phyloP scores from a whole-genome alignment of 2,113 vertebrate genomes.

The Girardinichthys multiradiatus region DNA sequence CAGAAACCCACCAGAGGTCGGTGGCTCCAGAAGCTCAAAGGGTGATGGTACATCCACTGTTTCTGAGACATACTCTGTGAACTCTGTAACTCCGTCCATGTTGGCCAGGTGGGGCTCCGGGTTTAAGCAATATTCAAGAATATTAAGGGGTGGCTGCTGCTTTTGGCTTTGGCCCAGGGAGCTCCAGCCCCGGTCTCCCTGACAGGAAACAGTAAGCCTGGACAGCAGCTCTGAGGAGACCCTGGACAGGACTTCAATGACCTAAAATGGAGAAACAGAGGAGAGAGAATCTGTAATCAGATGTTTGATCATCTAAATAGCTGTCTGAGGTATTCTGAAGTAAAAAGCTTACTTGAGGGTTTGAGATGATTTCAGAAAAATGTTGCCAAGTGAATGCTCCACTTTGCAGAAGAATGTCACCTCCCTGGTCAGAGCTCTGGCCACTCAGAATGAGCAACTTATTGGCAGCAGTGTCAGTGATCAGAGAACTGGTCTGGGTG shows the following conservation, averaged over 20 bases:
- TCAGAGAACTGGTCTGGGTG: constrained; percentile 84
- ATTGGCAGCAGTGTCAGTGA: constrained; percentile 86
- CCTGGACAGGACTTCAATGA: constrained; percentile 85
- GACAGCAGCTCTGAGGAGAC: constrained; percentile 79
- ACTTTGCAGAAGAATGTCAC: constrained; percentile 87
- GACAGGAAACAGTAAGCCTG: constrained; percentile 89
- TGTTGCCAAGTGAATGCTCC: constrained; percentile 88
- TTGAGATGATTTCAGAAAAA: constrained; percentile 86
- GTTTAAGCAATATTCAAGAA: constrained; percentile 87
- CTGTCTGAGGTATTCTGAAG: neutral
- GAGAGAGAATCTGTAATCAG: neutral
- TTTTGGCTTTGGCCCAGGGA: constrained; percentile 86
- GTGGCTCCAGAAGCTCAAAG: constrained; percentile 95
- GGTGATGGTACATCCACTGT: constrained; percentile 94
- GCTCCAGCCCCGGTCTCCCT: constrained; percentile 92
- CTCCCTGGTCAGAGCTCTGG: constrained; percentile 89
- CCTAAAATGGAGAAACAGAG: constrained; percentile 75
- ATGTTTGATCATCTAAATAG: neutral
- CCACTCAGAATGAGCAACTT: constrained; percentile 92
- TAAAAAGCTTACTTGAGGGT: constrained; percentile 83
- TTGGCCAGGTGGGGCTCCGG: constrained; percentile 86
- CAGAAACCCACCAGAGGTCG: constrained; percentile 96
- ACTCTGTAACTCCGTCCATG: constrained; percentile 96
- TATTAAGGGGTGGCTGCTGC: constrained; percentile 79
- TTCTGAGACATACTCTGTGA: constrained; percentile 94